Evolutionary conservation across 92 coral and sea anemone species (phyloP).

Genomic region (Diadumene lineata): DNA sequence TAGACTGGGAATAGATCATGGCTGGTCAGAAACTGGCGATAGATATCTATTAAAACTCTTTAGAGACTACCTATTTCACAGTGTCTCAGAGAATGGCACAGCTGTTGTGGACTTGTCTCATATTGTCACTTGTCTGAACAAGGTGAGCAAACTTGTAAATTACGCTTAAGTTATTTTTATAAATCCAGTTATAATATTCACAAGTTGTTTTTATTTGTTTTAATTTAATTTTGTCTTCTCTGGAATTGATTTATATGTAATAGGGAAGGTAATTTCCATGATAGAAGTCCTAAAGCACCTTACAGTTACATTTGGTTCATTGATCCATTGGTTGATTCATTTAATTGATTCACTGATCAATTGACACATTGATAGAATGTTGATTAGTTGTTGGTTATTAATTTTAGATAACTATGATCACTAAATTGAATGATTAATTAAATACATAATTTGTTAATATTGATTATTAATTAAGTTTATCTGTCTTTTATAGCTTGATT

Average conservation of each 20-base stretch:
- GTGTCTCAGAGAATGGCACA: conserved; percentile 75
- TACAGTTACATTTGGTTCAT: too few species aligned
- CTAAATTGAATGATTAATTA: neutral
- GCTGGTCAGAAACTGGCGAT: conserved; percentile 99
- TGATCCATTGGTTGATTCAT: neutral
- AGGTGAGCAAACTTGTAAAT: too few species aligned
- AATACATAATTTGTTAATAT: neutral
- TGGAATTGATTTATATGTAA: too few species aligned
- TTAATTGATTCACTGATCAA: neutral
- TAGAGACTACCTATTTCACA: conserved; percentile 94
- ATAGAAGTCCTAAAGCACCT: too few species aligned
- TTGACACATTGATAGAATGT: neutral
- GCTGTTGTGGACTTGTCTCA: conserved; percentile 94
- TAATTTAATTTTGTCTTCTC: too few species aligned
- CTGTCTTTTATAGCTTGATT: conserved; percentile 77
- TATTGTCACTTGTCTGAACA: conserved; percentile 88
- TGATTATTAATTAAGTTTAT: neutral
- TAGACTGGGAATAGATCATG: conserved; percentile 94
- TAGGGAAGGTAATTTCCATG: too few species aligned
- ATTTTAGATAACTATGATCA: neutral
- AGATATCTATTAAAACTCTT: conserved; percentile 91
- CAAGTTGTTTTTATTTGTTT: too few species aligned
- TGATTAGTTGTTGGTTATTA: neutral
- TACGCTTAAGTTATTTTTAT: too few species aligned
- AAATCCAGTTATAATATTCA: too few species aligned